phyloP scores from a whole-genome alignment of 2,888 invertebrate genomes.

The Drosophila acutilabella region DNA sequence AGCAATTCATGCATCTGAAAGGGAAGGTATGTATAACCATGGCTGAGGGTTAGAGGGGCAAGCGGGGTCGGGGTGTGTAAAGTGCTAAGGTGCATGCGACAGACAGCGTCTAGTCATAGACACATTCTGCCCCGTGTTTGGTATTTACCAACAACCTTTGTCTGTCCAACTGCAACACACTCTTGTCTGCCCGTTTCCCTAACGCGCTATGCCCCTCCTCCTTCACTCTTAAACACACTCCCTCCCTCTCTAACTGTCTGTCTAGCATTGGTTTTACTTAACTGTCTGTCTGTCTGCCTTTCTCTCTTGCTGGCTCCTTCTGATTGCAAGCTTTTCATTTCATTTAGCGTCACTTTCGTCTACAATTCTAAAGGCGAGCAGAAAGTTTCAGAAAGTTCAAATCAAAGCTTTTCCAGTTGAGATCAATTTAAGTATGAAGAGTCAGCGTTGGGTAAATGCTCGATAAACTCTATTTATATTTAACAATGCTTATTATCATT shows the following conservation, averaged over 20 bases:
- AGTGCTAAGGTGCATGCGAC: conserved; percentile 49
- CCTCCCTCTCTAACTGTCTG: conserved; percentile 1
- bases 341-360: conserved; percentile 12
- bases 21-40: too few relatives aligned
- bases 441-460: too few relatives aligned
- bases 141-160: conserved; percentile 51
- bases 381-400: background rate
- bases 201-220: conserved; percentile 24
- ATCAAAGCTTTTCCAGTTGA: background rate
- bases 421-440: too few relatives aligned
- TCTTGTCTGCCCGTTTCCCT: conserved; percentile 25
- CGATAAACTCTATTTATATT: too few relatives aligned
- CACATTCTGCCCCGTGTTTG: conserved; percentile 40
- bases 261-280: conserved; percentile 18
- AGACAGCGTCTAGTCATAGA: conserved; percentile 62
- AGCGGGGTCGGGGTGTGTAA: background rate
- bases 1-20: background rate
- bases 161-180: conserved; percentile 32
- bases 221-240: conserved; percentile 23
- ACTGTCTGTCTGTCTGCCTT: conserved; percentile 27
- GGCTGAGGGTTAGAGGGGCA: background rate
- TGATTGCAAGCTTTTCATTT: conserved; percentile 36
- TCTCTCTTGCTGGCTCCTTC: conserved; percentile 49
- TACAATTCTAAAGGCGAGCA: background rate
- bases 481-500: too few relatives aligned